Evolutionary conservation across 2,888 invertebrate species (phyloP).

Genomic region (Kuschelorhynchus macadamiae): DNA sequence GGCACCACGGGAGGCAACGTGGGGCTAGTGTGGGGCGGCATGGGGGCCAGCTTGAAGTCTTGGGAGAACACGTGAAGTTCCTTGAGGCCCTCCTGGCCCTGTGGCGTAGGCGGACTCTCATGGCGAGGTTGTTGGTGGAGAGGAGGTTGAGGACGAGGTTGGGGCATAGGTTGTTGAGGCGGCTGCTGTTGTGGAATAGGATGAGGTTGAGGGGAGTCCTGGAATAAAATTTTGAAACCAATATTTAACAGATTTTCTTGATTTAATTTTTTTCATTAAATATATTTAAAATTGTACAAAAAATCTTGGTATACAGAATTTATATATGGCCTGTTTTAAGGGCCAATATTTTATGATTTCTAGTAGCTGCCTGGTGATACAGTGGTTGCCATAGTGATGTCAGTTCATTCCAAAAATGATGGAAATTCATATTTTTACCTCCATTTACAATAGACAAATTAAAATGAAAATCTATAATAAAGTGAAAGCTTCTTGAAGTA

Average conservation of each 20-base stretch:
- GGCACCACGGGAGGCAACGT: constrained; percentile 3
- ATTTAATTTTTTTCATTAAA: too few relatives aligned
- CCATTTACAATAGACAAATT: too few relatives aligned
- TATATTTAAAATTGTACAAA: too few relatives aligned
- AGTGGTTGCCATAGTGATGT: too few relatives aligned
- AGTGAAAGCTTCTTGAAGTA: too few relatives aligned
- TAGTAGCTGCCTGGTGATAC: too few relatives aligned
- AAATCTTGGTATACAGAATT: too few relatives aligned
- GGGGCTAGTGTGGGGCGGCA: constrained; percentile 25
- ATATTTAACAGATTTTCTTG: constrained; percentile 18
- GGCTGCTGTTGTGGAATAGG: constrained; percentile 33
- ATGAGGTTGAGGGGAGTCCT: constrained; percentile 29
- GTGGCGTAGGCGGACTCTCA: constrained; percentile 32
- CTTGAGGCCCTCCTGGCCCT: constrained; percentile 63
- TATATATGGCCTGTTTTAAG: too few relatives aligned
- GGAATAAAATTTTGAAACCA: constrained; percentile 5
- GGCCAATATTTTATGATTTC: too few relatives aligned
- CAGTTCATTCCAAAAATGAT: too few relatives aligned
- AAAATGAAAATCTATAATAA: too few relatives aligned
- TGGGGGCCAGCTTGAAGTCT: constrained; percentile 79
- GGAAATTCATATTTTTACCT: too few relatives aligned
- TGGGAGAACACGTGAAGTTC: constrained; percentile 85
- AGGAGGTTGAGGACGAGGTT: constrained; percentile 32
- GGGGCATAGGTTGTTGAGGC: constrained; percentile 5
- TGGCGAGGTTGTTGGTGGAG: constrained; percentile 41